phyloP scores from a whole-genome alignment of 2,888 invertebrate genomes.

The Eilema depressum region DNA sequence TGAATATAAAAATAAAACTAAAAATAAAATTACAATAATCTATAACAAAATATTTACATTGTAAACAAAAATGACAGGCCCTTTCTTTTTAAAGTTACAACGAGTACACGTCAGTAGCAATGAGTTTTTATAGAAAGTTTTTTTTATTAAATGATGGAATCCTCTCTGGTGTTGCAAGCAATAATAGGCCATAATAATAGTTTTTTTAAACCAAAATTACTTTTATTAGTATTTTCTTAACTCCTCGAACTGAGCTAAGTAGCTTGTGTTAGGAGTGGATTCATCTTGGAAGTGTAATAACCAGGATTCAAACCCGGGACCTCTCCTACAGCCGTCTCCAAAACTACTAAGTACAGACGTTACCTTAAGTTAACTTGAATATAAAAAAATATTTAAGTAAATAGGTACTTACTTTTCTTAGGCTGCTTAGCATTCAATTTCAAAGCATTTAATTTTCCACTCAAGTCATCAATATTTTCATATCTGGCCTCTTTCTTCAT shows the following conservation, averaged over 20 bases:
- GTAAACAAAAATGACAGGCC: constrained; percentile 10
- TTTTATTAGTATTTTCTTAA: too few relatives aligned
- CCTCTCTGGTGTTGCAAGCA: too few relatives aligned
- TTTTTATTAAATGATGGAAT: neutral
- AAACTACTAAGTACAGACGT: neutral
- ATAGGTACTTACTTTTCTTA: constrained; percentile 50
- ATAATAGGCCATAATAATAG: too few relatives aligned
- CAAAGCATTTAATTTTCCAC: constrained; percentile 26
- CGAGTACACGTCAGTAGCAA: neutral
- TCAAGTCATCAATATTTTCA: constrained; percentile 26
- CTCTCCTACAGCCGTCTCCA: too few relatives aligned
- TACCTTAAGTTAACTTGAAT: neutral
- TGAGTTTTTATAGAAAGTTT: constrained; percentile 2
- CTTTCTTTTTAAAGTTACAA: neutral
- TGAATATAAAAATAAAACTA: constrained; percentile 22
- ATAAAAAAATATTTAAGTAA: neutral
- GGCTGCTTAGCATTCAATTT: constrained; percentile 22
- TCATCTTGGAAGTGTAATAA: neutral
- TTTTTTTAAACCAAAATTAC: too few relatives aligned
- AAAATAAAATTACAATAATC: constrained; percentile 14
- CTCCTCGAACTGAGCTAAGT: too few relatives aligned
- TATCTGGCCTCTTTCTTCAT: constrained; percentile 74
- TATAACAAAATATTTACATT: constrained; percentile 9
- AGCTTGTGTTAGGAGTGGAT: too few relatives aligned
- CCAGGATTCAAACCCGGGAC: neutral